Percentiles rank a stretch among this genome's conserved stretches.
Evolutionary conservation across 1,140 invertebrate genomes (phyloP).

Genomic region (Orius insidiosus): DNA sequence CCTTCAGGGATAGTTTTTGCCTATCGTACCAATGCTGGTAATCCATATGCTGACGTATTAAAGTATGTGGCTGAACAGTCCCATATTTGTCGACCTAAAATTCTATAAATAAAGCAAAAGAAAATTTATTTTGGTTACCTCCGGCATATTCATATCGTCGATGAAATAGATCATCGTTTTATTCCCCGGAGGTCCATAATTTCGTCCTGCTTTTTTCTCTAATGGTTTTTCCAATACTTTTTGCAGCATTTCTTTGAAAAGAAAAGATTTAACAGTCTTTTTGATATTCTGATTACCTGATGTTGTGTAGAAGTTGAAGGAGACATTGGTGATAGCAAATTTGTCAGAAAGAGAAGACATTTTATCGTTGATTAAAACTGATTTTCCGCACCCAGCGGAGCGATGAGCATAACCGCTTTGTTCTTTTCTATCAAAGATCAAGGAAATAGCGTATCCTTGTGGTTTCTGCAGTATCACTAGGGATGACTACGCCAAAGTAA

Average conservation of each 20-base stretch:
- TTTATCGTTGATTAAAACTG: constrained; percentile 70
- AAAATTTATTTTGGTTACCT: constrained; percentile 29
- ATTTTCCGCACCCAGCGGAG: constrained; percentile 76
- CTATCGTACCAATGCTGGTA: constrained; percentile 89
- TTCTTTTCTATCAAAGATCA: constrained; percentile 65
- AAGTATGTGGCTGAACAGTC: constrained; percentile 86
- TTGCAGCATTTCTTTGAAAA: constrained; percentile 79
- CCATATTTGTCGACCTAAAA: constrained; percentile 72
- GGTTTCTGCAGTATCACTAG: constrained; percentile 80
- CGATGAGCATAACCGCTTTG: constrained; percentile 81
- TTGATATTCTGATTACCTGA: constrained; percentile 41
- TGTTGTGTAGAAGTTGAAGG: constrained; percentile 92
- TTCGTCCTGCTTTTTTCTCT: constrained; percentile 87
- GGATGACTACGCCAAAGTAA: constrained; percentile 36
- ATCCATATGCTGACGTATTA: constrained; percentile 86
- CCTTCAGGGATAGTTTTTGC: constrained; percentile 68
- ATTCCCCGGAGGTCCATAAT: constrained; percentile 80
- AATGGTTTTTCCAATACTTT: constrained; percentile 77
- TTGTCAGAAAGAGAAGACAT: constrained; percentile 54
- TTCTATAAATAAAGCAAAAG: neutral
- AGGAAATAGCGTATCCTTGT: constrained; percentile 76
- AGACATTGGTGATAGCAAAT: constrained; percentile 69
- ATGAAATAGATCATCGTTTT: constrained; percentile 87
- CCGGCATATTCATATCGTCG: constrained; percentile 95
- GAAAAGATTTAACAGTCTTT: no score